Evolutionary conservation across 2,113 vertebrate species (phyloP), one percentile per base, ranked within the genome.

Genomic region (Coreoperca whiteheadi): DNA sequence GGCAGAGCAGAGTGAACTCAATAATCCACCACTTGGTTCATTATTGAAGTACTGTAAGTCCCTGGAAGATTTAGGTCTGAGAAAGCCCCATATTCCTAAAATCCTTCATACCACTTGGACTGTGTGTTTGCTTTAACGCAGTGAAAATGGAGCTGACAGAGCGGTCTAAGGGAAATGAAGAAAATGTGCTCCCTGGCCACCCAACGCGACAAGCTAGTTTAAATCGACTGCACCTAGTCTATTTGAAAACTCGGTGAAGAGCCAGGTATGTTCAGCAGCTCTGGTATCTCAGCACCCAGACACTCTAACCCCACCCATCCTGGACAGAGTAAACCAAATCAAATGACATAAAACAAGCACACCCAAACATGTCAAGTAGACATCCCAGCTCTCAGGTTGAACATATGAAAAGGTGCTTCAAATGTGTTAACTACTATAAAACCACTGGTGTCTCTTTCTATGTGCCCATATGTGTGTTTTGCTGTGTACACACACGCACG

Each of bases 201-300:
- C 69, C 74, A 84, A 71, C 28, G 15, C 4, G 64, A 77, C 54
- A 4, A 41, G 64, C 32, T 4, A 9, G 20, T 67, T 69, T 87
- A 72, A 88, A 89, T 85, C 69, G 61, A 43, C 69, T 57, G 66
- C 70, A 74, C 60, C 37, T 63, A 5, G 74, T 78, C 74, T 79
- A 67, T 89, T 87, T 87, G 82, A 88, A 90, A 87, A 67, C 74
- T 61, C 41, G 16, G 51, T 69, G 57, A 79, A 46, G 56, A 82
- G 87, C 59, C 82, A 87, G 91, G 85, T 89, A 90, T 87, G 88
- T 81, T 84, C 83, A 84, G 83, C 85, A 89, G 89, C 88, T 89
- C 90, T 84, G 86, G 86, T 85, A 90, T 90, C 86, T 87, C 77
- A 41, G 30, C 69, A 72, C 37, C 53, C 37, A 30, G 68, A 88